Evolutionary conservation across 2,113 vertebrate species (phyloP).

Genomic region (Petrocephalus zakoni): DNA sequence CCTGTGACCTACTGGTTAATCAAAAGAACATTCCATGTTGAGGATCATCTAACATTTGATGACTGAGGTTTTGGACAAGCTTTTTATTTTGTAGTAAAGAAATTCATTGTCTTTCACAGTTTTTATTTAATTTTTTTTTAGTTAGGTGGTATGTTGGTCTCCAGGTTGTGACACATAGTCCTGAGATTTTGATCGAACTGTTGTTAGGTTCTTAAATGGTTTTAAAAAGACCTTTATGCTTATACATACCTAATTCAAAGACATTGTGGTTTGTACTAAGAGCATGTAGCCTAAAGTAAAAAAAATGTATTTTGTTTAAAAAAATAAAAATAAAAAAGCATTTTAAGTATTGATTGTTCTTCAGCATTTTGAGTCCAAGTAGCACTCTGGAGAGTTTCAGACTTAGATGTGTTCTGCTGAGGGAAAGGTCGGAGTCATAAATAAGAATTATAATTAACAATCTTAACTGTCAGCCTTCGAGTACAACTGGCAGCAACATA

Average conservation of each 20-base stretch:
- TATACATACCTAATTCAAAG: too few species aligned
- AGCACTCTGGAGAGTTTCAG: neutral
- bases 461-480: neutral
- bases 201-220: neutral
- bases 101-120: neutral
- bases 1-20: neutral
- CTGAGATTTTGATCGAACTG: neutral
- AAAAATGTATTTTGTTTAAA: neutral
- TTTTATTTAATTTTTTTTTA: neutral
- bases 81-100: neutral
- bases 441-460: neutral
- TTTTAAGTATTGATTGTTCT: neutral
- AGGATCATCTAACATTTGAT: neutral
- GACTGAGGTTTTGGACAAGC: neutral
- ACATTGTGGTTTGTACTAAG: neutral
- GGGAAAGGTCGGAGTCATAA: neutral
- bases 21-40: neutral
- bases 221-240: neutral
- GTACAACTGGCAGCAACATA: neutral
- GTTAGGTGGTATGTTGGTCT: neutral
- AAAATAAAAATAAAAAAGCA: too few species aligned
- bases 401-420: neutral
- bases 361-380: neutral
- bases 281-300: neutral
- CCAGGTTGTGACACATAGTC: neutral